Evolutionary conservation across 2,888 invertebrate species (phyloP), one percentile per base, ranked within the genome.

Genomic region (Polymixis lichenea): DNA sequence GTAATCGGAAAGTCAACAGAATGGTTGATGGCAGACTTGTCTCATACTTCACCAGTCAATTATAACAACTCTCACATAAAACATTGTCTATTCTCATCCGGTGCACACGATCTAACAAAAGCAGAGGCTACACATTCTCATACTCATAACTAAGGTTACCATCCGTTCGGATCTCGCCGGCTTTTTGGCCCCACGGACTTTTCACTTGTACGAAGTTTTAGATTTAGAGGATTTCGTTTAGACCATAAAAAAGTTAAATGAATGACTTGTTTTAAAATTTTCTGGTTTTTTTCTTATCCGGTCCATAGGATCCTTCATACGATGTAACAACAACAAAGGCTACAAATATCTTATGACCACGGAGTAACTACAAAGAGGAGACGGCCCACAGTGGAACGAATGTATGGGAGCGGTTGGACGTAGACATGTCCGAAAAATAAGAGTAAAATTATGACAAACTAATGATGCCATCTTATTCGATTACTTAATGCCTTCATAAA

Each of bases 41-140:
- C n/a, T n/a, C 4, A 53, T 66, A 76, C 19, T 46, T 5, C 15
- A 60, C 51, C 28, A 77, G 17, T 38, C 28, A 28, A 51, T 53
- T 46, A 58, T 17, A 62, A 75, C 17, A 28, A 43, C 11, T 78
- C 13, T 69, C 72, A 67, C 17, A 74, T 25, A 62, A 77, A 64
- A 58, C 58, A 61, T 49, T 22, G 25, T 53, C 53, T 70, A 72
- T 72, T 72, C 43, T 66, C 53, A 68, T 53, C 25, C 8, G 1
- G 25, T 65, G 15, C 49, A 77, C 38, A 77, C 13, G 1, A 32
- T 56, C 46, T 62, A 75, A 81, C 56, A 75, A 64, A 78, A 68
- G 67, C 25, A n/a, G 32, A 25, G 53, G n/a, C n/a, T n/a, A n/a
- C n/a, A 49, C 9, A 15, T 58, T 68, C 68, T 15, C 32, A 32